phyloP scores from a whole-genome alignment of 2,113 vertebrate genomes.

The Bufo gargarizans region DNA sequence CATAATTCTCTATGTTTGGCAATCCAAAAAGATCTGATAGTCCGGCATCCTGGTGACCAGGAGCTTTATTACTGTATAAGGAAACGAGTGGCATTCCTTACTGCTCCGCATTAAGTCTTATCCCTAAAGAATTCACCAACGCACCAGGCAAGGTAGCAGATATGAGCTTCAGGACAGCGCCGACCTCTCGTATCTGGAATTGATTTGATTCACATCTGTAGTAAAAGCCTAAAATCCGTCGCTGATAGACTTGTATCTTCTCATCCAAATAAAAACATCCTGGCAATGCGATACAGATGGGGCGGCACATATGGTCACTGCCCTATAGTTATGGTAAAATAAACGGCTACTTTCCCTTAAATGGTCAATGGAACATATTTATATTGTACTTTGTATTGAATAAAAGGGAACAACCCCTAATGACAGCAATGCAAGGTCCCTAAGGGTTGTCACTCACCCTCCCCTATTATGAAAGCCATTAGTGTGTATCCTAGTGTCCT shows the following conservation, averaged over 20 bases:
- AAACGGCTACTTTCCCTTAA: not conserved
- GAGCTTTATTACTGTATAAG: not conserved
- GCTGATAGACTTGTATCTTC: slow-evolving; percentile 22
- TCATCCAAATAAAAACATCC: slow-evolving; percentile 37
- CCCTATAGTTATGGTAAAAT: not conserved
- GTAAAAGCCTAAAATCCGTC: slow-evolving; percentile 22
- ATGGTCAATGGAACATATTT: not conserved
- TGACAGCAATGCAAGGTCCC: too few species aligned
- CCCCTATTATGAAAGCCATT: too few species aligned
- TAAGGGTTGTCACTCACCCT: too few species aligned
- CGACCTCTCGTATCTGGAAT: slow-evolving; percentile 21
- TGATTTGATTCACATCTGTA: slow-evolving; percentile 52
- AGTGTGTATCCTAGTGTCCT: too few species aligned
- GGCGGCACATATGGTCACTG: not conserved
- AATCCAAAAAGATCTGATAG: not conserved
- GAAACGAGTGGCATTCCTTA: slow-evolving; percentile 6
- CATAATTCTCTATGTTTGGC: not conserved
- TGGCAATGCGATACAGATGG: slow-evolving; percentile 45
- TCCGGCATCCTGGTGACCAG: not conserved
- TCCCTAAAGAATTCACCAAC: slow-evolving; percentile 30
- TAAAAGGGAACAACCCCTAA: too few species aligned
- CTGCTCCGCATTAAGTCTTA: slow-evolving; percentile 35
- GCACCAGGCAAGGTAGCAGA: slow-evolving; percentile 32
- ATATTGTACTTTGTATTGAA: too few species aligned
- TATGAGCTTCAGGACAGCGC: not conserved